Evolutionary conservation across 2,888 invertebrate genomes (phyloP).

Genomic region (Ischnura elegans): DNA sequence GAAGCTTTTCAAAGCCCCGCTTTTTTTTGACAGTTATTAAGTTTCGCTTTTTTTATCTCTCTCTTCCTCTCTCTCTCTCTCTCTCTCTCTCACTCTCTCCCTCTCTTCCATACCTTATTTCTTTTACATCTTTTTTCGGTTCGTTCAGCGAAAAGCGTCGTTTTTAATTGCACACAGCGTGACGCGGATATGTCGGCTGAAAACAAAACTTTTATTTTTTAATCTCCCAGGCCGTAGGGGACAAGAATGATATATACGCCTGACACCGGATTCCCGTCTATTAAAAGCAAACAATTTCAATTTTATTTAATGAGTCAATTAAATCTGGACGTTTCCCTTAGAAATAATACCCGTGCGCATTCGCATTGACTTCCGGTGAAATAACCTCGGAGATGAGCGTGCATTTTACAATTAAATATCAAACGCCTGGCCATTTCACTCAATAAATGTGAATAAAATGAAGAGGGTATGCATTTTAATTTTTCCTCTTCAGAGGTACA

Average conservation of each 20-base stretch:
- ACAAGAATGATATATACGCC: conserved; percentile 44
- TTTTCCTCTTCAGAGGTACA: neutral
- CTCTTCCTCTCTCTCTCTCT: neutral
- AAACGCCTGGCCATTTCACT: neutral
- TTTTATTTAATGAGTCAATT: conserved; percentile 53
- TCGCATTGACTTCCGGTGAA: conserved; percentile 21
- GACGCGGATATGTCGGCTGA: conserved; percentile 36
- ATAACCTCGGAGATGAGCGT: conserved; percentile 24
- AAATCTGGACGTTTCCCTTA: conserved; percentile 46
- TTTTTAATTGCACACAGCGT: conserved; percentile 49
- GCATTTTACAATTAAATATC: conserved; percentile 4
- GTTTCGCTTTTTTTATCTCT: neutral
- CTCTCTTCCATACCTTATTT: neutral
- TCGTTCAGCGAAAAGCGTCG: conserved; percentile 36
- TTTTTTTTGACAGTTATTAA: conserved; percentile 38
- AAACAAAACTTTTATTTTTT: conserved; percentile 33
- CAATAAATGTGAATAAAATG: neutral
- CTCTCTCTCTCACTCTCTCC: conserved; percentile 17
- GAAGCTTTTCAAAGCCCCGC: neutral
- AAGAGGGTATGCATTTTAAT: neutral
- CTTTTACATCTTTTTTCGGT: conserved; percentile 17
- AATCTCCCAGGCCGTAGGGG: conserved; percentile 19
- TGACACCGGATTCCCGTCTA: conserved; percentile 40
- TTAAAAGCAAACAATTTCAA: conserved; percentile 49
- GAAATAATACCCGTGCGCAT: conserved; percentile 5